Percentiles rank a stretch among this genome's conserved stretches.
phyloP scores from a whole-genome alignment of 2,113 vertebrate species.

The Lasiurus cinereus region DNA sequence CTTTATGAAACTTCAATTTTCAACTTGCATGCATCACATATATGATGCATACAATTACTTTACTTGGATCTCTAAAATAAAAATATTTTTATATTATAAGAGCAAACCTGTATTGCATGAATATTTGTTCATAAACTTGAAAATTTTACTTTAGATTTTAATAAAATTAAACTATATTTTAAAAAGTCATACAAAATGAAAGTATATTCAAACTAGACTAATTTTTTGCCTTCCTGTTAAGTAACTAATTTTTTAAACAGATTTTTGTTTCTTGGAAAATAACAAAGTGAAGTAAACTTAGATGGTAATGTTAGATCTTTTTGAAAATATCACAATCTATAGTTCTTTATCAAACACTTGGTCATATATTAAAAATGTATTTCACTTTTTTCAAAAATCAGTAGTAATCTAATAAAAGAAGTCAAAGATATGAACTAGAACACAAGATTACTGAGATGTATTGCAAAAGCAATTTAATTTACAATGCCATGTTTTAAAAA shows the following conservation, averaged over 20 bases:
- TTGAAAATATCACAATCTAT: not conserved
- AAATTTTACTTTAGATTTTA: not conserved
- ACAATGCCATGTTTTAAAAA: slow-evolving; percentile 40
- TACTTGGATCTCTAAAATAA: not conserved
- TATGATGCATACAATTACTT: not conserved
- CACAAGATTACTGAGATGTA: slow-evolving; percentile 30
- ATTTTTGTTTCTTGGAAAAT: not conserved
- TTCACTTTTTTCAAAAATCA: slow-evolving; percentile 21
- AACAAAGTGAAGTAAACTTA: not conserved
- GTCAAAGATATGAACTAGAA: slow-evolving; percentile 23
- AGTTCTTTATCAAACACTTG: not conserved
- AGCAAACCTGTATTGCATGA: not conserved
- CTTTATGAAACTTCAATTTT: slow-evolving; percentile 49
- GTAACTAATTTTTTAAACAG: not conserved
- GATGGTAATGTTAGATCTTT: not conserved
- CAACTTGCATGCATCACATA: not conserved
- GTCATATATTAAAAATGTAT: slow-evolving; percentile 8
- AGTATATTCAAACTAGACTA: not conserved
- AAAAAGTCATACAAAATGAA: not conserved
- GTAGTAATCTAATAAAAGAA: slow-evolving; percentile 36
- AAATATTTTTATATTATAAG: not conserved
- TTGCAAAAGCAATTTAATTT: slow-evolving; percentile 46
- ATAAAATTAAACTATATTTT: not conserved
- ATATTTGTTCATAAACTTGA: not conserved
- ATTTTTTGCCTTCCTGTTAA: not conserved